Evolutionary conservation across 2,113 vertebrate species (phyloP).

Genomic region (Festucalex cinctus): DNA sequence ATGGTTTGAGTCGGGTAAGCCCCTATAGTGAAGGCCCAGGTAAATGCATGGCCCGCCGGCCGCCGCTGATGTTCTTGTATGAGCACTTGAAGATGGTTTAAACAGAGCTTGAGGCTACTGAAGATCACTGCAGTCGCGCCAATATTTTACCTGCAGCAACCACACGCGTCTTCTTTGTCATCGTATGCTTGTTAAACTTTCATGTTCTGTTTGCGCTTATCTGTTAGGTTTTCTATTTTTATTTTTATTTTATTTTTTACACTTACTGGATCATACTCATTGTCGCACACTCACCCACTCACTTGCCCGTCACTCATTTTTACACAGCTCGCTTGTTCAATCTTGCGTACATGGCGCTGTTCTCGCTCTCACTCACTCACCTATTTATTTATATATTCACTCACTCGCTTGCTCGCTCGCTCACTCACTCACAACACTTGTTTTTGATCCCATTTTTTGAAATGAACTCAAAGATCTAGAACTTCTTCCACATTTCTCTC

Average conservation of each 20-base stretch:
- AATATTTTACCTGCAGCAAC: constrained; percentile 34
- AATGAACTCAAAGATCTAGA: too few species aligned
- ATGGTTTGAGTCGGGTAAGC: neutral
- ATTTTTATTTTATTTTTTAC: constrained; percentile 1
- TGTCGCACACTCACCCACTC: neutral
- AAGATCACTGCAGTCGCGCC: constrained; percentile 43
- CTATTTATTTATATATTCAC: neutral
- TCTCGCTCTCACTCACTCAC: too few species aligned
- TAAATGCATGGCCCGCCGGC: neutral
- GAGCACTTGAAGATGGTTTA: neutral
- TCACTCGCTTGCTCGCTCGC: too few species aligned
- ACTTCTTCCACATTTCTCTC: too few species aligned
- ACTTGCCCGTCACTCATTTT: neutral
- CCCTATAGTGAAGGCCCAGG: neutral
- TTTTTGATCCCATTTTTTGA: too few species aligned
- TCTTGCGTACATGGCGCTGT: too few species aligned
- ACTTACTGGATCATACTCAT: neutral
- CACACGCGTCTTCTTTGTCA: constrained; percentile 10
- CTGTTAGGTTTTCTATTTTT: constrained; percentile 1
- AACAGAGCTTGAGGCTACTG: neutral
- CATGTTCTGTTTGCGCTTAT: neutral
- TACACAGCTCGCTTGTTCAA: too few species aligned
- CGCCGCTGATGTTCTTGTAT: neutral
- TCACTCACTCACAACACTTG: too few species aligned
- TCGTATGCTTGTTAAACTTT: constrained; percentile 20